Percentiles rank a stretch among this genome's conserved stretches.
Evolutionary conservation across 2,888 invertebrate genomes (phyloP).

Genomic region (Blastobasis lacticolella): DNA sequence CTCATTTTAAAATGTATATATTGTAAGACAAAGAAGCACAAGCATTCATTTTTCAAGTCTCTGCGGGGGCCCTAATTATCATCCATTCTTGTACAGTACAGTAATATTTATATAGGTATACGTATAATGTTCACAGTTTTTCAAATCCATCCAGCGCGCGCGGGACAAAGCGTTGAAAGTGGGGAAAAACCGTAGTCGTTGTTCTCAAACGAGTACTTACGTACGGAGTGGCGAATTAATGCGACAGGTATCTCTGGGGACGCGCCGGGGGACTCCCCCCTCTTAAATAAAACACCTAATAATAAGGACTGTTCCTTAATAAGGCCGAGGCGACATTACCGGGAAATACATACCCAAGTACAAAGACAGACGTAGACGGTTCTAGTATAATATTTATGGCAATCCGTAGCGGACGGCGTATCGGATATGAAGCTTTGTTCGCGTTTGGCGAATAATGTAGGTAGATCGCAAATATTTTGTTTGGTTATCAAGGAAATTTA

Average conservation of each 20-base stretch:
- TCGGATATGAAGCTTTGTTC: too few relatives aligned
- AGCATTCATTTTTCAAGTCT: too few relatives aligned
- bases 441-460: constrained; percentile 8
- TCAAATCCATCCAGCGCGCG: constrained; percentile 8
- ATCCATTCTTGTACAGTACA: too few relatives aligned
- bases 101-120: too few relatives aligned
- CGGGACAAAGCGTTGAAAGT: constrained; percentile 35
- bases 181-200: constrained; percentile 34
- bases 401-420: too few relatives aligned
- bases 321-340: constrained; percentile 37
- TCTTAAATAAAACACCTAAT: constrained; percentile 67
- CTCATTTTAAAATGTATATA: too few relatives aligned
- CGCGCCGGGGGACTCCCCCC: constrained; percentile 39
- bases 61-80: too few relatives aligned
- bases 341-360: constrained; percentile 30
- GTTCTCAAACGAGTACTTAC: constrained; percentile 28
- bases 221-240: constrained; percentile 46
- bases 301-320: constrained; percentile 51
- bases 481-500: background rate
- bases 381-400: too few relatives aligned
- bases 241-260: constrained; percentile 64
- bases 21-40: too few relatives aligned
- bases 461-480: constrained; percentile 29
- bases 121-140: too few relatives aligned
- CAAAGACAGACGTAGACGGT: too few relatives aligned